Conservation (phyloP, 2,888 invertebrate genomes). For the Panorpa germanica region DNA sequence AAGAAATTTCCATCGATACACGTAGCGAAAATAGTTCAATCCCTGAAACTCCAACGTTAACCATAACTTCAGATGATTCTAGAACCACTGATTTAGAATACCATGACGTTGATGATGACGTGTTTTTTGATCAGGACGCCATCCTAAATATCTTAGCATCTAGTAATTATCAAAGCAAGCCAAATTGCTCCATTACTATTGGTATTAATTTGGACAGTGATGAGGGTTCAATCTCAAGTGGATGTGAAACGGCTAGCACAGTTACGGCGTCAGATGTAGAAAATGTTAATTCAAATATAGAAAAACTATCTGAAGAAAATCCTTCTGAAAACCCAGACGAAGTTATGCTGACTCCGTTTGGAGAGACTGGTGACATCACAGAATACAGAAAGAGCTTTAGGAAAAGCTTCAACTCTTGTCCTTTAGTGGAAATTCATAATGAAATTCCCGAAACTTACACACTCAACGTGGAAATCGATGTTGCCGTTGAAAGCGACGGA, state of each 20-base stretch:
- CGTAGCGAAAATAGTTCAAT: too few species aligned
- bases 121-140: slow-evolving; percentile 18
- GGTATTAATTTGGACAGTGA: slow-evolving; percentile 34
- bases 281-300: slow-evolving; percentile 14
- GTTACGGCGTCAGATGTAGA: slow-evolving; percentile 39
- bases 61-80: slow-evolving; percentile 14
- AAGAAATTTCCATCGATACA: slow-evolving; percentile 9
- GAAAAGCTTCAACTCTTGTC: too few species aligned
- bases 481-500: slow-evolving; percentile 48
- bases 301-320: slow-evolving; percentile 18
- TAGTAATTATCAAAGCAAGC: slow-evolving; percentile 9
- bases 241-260: slow-evolving; percentile 63
- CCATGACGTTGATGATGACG: slow-evolving; percentile 18
- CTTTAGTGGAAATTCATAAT: too few species aligned
- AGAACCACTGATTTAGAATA: slow-evolving; percentile 8
- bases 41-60: too few species aligned
- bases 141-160: slow-evolving; percentile 8
- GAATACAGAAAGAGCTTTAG: too few species aligned
- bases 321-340: too few species aligned
- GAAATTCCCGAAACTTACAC: too few species aligned
- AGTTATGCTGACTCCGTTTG: too few species aligned
- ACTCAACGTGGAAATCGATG: too few species aligned
- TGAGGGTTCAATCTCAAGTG: slow-evolving; percentile 60
- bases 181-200: slow-evolving; percentile 11
- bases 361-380: too few species aligned